Evolutionary conservation across 1,140 invertebrate species (phyloP), one percentile per base, ranked within the genome.

Genomic region (Brachionus paranguensis): DNA sequence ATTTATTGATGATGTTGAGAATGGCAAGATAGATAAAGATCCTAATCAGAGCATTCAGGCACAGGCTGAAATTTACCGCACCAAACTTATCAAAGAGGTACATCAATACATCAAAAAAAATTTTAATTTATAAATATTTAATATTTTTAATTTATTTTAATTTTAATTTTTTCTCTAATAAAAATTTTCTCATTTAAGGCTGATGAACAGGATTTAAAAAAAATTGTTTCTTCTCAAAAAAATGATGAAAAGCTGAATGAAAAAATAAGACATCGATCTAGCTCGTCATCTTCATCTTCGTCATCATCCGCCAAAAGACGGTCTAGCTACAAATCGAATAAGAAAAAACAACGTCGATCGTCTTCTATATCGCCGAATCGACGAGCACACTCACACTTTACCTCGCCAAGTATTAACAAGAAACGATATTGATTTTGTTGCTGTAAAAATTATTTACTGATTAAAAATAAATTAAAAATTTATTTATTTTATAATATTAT

Each of bases 1-100:
- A 55, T 83, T 70, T 24, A 83, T 47, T 24, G 81, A 72, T 55
- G 81, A 83, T 29, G 24, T 47, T 10, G 64, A 83, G 11, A 68
- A 17, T 70, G 81, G 64, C 43, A 27, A 29, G 2, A 17, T 20
- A 43, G 27, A 7, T 12, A 24, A 27, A 11, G 10, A 20, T 7
- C 33, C 37, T 10, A 43, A 11, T 47, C 45, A 33, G 6, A 33
- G 17, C 7, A 12, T 83, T 33, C 50, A 41, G 12, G 2, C 41
- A 41, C 60, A 83, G 45, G 33, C 60, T 20, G 64, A 47, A 37
- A 4, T 33, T 4, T 83, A 83, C 64, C 27, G 81, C 27, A 14
- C n/a, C 1, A 24, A 83, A 24, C 45, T 83, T 17, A 27, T 83
- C 10, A 70, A 83, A 70, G 11, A 68, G 29, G 64, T n/a, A n/a